Base-by-base conservation (phyloP, 2,888 invertebrate species). In the Drosophila infuscata region DNA sequence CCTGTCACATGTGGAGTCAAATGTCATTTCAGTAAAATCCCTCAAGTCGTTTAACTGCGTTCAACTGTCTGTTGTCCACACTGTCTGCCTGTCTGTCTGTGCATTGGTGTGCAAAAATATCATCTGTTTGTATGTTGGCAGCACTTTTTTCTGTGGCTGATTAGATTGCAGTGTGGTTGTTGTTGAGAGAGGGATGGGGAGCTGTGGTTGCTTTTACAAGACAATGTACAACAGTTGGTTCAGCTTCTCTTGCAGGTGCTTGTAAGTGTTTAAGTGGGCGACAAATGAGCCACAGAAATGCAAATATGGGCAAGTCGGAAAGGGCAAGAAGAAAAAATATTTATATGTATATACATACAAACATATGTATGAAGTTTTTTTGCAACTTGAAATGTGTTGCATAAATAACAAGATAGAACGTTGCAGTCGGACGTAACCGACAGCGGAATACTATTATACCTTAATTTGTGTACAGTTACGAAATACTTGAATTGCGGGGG, bases 21-120 rank as follows among this genome's bases (percentile, higher is more conserved):
- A 91, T 92, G 92, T 92, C 91, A 92, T 92, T 92, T 92, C 88
- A 88, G 85, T 81, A 89, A 88, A 92, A 86, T 92, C 92, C 92
- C 92, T 90, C 82, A 90, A 91, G 91, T 91, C 89, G 90, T 90
- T 88, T 88, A 80, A 85, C 80, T 88, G 84, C 76, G 69, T 25
- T 46, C 46, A 46, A 25, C 79, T 83, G 75, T 72, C 80, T 69
- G 58, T 63, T 69, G 69, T 32, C 63, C 74, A 74, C 65, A 48
- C 38, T 35, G 51, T 35, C 52, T 70, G 29, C 68, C 53, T 61
- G n/a, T 59, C 25, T 61, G 15, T 51, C 25, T 30, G 33, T 70
- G 46, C 46, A 49, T 43, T 29, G 56, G 51, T 48, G 36, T 33
- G 43, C 46, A 46, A 46, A 46, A 25, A 46, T 46, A 46, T 46